Base-by-base conservation (phyloP, 1,140 invertebrate genomes). In the Drosophila kikkawai region DNA sequence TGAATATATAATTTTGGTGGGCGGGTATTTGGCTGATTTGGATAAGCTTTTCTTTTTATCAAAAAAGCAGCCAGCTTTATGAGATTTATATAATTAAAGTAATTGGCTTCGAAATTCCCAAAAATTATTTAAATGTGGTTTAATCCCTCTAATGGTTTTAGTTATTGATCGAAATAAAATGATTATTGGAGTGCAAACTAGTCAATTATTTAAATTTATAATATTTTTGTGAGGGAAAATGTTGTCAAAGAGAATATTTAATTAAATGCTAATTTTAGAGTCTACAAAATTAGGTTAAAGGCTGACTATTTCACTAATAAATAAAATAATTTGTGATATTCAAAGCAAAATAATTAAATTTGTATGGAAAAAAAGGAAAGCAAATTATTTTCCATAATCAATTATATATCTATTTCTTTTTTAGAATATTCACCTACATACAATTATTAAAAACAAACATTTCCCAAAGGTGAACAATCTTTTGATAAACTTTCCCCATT, bases 1-100 rank as follows among this genome's bases (percentile, higher is more conserved):
- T 50, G 53, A 58, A 71, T 71, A 37, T 1, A 71, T n/a, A 36
- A 73, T 73, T 48, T 57, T 42, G 8, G 61, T 15, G 4, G n/a
- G 7, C 9, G 26, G 48, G 12, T 37, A 39, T 45, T 39, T 15
- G 1, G n/a, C 22, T 34, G 37, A 67, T 37, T 44, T 26, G 7
- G 34, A 8, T n/a, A 29, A 64, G 64, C 63, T 44, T 57, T 42
- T 13, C 17, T 0, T 5, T 56, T 56, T 15, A 17, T 17, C 5
- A 8, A 8, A 9, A 29, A 29, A 29, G 29, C 7, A 29, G 22
- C 4, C 45, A 26, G 26, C 26, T 32, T 32, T 45, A 6, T 12
- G 11, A 12, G 9, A 12, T 32, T 17, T 32, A 17, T 12, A 17
- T n/a, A 11, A 50, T 50, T 15, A 22, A 15, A 9, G 5, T 50